Base-by-base conservation (phyloP, 2,797 vertebrate genomes). In the Rhabdophis nuchalis region DNA sequence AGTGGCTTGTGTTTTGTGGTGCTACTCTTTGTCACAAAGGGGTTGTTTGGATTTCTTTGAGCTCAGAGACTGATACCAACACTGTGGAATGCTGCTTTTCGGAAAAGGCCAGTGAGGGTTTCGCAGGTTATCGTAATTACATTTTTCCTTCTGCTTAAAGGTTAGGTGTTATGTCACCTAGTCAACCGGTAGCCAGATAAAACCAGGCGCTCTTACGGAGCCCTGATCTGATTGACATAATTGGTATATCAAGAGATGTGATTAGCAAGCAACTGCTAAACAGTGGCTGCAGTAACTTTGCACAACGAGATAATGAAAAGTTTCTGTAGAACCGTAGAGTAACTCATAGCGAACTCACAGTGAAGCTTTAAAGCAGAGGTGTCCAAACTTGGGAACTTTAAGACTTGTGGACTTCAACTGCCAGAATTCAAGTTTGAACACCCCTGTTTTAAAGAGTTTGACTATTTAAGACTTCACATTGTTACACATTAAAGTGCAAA, bases 61-160 rank as follows among this genome's bases (percentile, higher is more conserved):
- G 88, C 88, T 60, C 53, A 61, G 90, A 41, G 94, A 87, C 93
- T 93, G 93, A 92, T 61, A 29, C 58, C 89, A 92, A 87, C 90
- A 72, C 90, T 94, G 85, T 46, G 92, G 25, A 92, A 72, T 86
- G 53, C 8, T 50, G 13, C 3, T 7, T 12, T 58, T 86, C 23
- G 46, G 29, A 58, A 89, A 54, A 86, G 52, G 50, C 92, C 57
- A 56, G 56, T 1, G 12, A 14, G 92, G 60, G 0, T 2, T 85
- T 85, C 46, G 9, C 20, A 53, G 61, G 53, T 7, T 60, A n/a
- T 95, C 93, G 50, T 91, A 90, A 88, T 89, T 91, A 72, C 36
- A 46, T 93, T 27, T 77, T 94, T 87, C 86, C 90, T 82, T 90
- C 91, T 23, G 72, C 88, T 64, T 88, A 91, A 95, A 85, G 85